Evolutionary conservation across 2,888 invertebrate genomes (phyloP), one percentile per base, ranked within the genome.

Genomic region (Willowsia nigromaculata): DNA sequence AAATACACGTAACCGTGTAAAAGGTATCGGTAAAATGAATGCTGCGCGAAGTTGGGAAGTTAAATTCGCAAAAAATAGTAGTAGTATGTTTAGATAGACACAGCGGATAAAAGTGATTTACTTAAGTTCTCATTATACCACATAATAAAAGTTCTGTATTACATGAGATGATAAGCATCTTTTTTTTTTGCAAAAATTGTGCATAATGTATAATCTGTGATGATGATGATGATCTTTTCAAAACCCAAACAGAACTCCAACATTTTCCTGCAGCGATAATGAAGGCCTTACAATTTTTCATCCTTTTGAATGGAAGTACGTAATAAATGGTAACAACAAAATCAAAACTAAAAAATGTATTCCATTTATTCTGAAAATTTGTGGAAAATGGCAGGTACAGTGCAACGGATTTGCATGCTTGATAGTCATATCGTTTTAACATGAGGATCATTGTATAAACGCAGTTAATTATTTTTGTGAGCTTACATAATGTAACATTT

Each of bases 81-180:
- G 27, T 15, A 11, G 50, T 53, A 50, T 78, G 50, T 30, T 27
- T 43, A 25, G 27, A 53, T 50, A 47, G 33, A 18, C 47, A 53
- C 78, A 53, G 78, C 27, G 53, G 78, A 78, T 78, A 78, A 78
- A 78, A 78, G 78, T 53, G 15, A 78, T 78, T 78, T 78, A 78
- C 30, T 71, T 71, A 71, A 40, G 40, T 56, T 37, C 13, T 56
- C 78, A 78, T 78, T 78, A 78, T 33, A n/a, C 6, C 18, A 53
- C 15, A 30, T 50, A 76, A 76, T 78, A 50, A 78, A 53, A 78
- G 78, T 15, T 30, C 53, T 53, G 68, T 33, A 40, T 33, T 43
- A 50, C 7, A 62, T 81, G 59, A 59, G 11, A 59, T 59, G 81
- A 81, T 81, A 81, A 81, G 56, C 81, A 81, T 59, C 81, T 62